Conservation (phyloP, 2,797 vertebrate species). For the Macrochelys suwanniensis region DNA sequence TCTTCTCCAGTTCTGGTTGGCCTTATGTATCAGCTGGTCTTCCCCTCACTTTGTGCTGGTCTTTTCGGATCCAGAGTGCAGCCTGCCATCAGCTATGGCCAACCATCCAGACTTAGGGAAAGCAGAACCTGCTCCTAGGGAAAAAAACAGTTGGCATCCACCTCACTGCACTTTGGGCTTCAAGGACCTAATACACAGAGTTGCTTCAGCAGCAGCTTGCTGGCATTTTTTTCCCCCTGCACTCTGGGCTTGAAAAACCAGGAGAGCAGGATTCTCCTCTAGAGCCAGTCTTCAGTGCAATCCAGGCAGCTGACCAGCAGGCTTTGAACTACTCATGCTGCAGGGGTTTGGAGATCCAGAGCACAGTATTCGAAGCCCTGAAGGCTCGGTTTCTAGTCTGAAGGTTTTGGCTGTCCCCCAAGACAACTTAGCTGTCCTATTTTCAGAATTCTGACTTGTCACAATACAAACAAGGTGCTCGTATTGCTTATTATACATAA, state of each 20-base stretch:
- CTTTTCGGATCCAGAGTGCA: not conserved
- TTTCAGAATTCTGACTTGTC: not conserved
- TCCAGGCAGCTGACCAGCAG: not conserved
- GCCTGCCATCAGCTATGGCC: not conserved
- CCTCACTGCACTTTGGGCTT: not conserved
- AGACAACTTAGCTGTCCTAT: not conserved
- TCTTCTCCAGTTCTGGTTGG: not conserved
- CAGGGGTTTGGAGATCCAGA: not conserved
- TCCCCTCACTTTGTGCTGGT: not conserved
- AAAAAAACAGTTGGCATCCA: not conserved
- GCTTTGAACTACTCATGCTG: fast-evolving
- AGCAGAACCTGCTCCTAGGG: not conserved
- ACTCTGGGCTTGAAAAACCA: not conserved
- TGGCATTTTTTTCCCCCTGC: not conserved
- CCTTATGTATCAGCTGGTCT: not conserved
- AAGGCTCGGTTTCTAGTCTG: not conserved
- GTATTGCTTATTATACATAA: constrained; percentile 3
- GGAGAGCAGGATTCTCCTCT: not conserved
- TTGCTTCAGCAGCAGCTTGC: not conserved
- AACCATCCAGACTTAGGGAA: not conserved
- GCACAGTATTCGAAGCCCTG: not conserved
- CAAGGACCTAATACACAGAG: not conserved
- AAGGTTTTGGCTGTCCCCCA: not conserved
- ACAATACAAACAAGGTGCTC: not conserved
- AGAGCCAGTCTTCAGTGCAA: fast-evolving